These are phyloP conservation scores for Acleris holmiana DNA, from an alignment of 2,888 invertebrate genomes.

Conservation along the genomic window DNA sequence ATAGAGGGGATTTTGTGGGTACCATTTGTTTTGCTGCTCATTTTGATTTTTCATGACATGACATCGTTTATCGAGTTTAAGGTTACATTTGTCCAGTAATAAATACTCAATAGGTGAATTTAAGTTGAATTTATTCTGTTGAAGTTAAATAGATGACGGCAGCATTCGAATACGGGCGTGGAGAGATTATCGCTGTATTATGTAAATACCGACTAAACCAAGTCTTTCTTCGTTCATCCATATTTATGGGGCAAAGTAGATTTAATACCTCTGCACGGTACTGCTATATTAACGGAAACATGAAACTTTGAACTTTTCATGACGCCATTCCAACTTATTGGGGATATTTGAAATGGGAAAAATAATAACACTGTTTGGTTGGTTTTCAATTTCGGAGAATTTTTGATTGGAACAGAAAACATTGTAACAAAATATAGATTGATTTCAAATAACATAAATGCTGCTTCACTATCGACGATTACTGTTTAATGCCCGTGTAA, in stretches of 20 bases:
- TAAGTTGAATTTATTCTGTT: slow-evolving; percentile 14
- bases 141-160: slow-evolving; percentile 24
- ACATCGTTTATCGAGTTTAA: slow-evolving; percentile 29
- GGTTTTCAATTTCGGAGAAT: no score
- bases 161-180: slow-evolving; percentile 29
- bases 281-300: neutral
- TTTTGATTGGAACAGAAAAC: no score
- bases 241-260: slow-evolving; percentile 38
- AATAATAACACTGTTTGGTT: no score
- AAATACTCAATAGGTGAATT: slow-evolving; percentile 24
- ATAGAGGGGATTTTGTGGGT: slow-evolving; percentile 36
- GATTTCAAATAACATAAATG: no score
- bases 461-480: neutral
- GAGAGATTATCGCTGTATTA: slow-evolving; percentile 45
- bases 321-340: neutral
- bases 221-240: slow-evolving; percentile 39
- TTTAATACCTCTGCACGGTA: slow-evolving; percentile 23
- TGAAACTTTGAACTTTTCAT: neutral
- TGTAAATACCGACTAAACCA: slow-evolving; percentile 42
- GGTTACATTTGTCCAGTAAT: slow-evolving; percentile 15
- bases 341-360: neutral
- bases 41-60: slow-evolving; percentile 32
- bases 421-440: no score
- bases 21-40: slow-evolving; percentile 34
- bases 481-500: neutral